Conservation (phyloP, 2,888 invertebrate species). For the Leptogaster cylindrica region DNA sequence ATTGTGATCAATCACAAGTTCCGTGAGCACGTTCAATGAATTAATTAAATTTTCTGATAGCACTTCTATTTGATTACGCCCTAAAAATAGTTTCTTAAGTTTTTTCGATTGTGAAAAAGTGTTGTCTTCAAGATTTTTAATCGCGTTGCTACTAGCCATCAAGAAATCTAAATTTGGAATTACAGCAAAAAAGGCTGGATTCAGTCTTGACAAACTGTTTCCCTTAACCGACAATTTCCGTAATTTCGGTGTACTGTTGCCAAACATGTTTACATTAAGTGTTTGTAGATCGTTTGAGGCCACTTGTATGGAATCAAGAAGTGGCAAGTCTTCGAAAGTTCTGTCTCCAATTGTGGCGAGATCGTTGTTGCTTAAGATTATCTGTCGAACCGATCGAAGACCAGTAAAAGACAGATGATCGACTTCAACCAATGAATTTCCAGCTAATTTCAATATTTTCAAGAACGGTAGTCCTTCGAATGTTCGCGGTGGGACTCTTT, state of each 20-base stretch:
- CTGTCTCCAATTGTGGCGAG: conserved; percentile 51
- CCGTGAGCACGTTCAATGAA: conserved; percentile 40
- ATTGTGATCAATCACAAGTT: conserved; percentile 58
- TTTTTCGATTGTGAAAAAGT: conserved; percentile 55
- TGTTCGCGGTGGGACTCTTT: conserved; percentile 47
- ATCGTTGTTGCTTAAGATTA: conserved; percentile 55
- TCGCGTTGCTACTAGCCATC: conserved; percentile 54
- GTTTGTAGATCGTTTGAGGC: conserved; percentile 53
- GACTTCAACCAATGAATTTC: conserved; percentile 53
- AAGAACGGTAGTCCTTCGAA: conserved; percentile 52
- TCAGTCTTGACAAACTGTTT: conserved; percentile 53
- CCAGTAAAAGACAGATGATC: conserved; percentile 51
- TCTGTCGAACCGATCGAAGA: conserved; percentile 52
- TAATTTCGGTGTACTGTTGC: conserved; percentile 50
- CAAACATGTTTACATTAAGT: conserved; percentile 52
- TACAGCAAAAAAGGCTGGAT: conserved; percentile 53
- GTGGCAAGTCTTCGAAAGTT: conserved; percentile 52
- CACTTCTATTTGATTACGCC: conserved; percentile 54
- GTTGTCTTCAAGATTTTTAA: conserved; percentile 52
- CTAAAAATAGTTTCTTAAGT: conserved; percentile 56
- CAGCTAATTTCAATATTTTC: conserved; percentile 54
- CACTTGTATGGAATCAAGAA: conserved; percentile 55
- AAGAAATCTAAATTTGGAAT: conserved; percentile 55
- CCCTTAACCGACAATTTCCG: conserved; percentile 53
- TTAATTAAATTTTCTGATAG: conserved; percentile 48